Evolutionary conservation across 2,888 invertebrate species (phyloP), one percentile per base, ranked within the genome.

Genomic region (Cryptus armator): DNA sequence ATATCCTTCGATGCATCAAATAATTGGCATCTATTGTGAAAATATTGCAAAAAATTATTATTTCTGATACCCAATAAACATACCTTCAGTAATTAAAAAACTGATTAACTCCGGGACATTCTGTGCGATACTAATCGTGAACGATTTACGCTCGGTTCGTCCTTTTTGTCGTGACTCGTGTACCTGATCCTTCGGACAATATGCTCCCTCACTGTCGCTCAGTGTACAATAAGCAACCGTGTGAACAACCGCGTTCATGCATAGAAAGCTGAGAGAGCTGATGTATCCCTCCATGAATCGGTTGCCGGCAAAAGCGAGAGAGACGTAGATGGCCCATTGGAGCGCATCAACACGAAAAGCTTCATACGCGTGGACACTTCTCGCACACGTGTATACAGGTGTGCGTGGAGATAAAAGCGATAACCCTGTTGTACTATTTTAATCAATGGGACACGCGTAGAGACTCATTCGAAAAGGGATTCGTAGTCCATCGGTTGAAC

Each of bases 341-440:
- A 79, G 78, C 75, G 75, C 82, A 82, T 82, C 71, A 82, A 76
- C 85, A 71, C 79, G 75, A 85, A 85, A 85, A 74, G 68, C 70
- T 7, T 70, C 44, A 48, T 32, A 79, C 82, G 82, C 82, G 82
- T 78, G 78, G 71, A 79, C 75, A 82, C 64, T 37, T 9, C 16
- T 24, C 68, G 67, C 74, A 48, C 82, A 59, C 44, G 75, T 75
- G 66, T 59, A 12, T 14, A 59, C 48, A 66, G 53, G 56, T 62
- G 62, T 19, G 74, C 66, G 66, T 76, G 43, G 68, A 75, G 71
- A 82, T 79, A 82, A 82, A 85, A 85, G 59, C 43, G 75, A 82
- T 71, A 82, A 79, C 68, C 66, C 66, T 51, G 51, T 85, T 75
- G 46, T 82, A 76, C 66, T 66, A 79, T 82, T 79, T 85, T 66